Conservation (phyloP, 2,113 vertebrate species). For the Gobio gobio region DNA sequence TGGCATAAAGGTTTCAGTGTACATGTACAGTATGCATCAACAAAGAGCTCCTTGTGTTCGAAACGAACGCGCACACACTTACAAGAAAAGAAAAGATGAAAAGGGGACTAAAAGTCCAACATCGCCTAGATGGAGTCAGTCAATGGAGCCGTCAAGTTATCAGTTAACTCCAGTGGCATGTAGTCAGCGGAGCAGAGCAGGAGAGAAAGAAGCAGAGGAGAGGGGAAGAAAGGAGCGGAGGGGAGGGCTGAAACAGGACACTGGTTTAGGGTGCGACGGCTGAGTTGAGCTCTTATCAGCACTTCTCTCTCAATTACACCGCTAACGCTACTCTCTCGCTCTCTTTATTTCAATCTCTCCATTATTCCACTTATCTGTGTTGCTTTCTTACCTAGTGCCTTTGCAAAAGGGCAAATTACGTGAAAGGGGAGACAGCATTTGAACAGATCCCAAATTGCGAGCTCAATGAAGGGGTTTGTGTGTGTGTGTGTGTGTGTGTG, state of each 20-base stretch:
- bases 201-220: conserved; percentile 5
- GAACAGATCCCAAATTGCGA: conserved; percentile 13
- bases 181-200: conserved; percentile 47
- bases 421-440: conserved; percentile 33
- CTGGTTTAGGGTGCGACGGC: conserved; percentile 46
- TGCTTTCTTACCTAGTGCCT: conserved; percentile 41
- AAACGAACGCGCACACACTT: conserved; percentile 29
- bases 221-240: background rate
- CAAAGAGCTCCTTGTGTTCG: conserved; percentile 26
- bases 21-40: conserved; percentile 37
- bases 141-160: conserved; percentile 54
- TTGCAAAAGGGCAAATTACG: conserved; percentile 44
- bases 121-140: conserved; percentile 46
- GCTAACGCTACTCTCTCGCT: conserved; percentile 30
- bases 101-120: background rate
- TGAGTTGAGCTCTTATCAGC: conserved; percentile 50
- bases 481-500: background rate
- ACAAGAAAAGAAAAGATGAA: conserved; percentile 22
- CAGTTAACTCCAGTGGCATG: conserved; percentile 53
- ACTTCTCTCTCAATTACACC: conserved; percentile 54
- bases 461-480: background rate
- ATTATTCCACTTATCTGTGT: conserved; percentile 33
- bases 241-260: conserved; percentile 35
- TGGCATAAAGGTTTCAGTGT: conserved; percentile 43
- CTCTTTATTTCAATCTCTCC: conserved; percentile 42